Base-by-base conservation (phyloP, 2,888 invertebrate species). In the Gari tellinella region DNA sequence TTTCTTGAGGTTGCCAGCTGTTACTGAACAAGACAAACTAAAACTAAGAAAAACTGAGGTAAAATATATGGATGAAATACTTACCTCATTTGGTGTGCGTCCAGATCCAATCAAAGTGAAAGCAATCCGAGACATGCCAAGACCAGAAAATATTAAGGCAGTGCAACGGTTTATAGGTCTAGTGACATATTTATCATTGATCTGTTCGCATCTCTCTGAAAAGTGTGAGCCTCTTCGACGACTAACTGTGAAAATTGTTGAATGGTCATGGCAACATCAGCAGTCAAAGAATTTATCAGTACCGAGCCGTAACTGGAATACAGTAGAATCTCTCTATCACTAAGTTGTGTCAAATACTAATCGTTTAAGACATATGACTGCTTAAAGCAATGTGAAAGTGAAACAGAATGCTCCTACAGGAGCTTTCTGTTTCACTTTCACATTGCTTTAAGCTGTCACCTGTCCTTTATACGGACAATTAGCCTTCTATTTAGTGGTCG, bases 141-240 rank as follows among this genome's bases (percentile, higher is more conserved):
- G 21, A n/a, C 70, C 75, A 19, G 40, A n/a, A 8, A 68, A 81
- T 40, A 64, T 65, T 45, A 45, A 46, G 48, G 63, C 23, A 12
- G 72, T 74, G 7, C 60, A 58, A 45, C 15, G 77, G 10, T 40
- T 77, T 45, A 15, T 76, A 7, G 77, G 79, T 40, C 56, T 82
- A 17, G 78, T 82, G 38, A 72, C 58, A 15, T 83, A 80, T 52
- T 49, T 83, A 5, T 62, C 64, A 8, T 79, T 64, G 52, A 79
- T 82, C 45, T 52, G 81, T n/a, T 78, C 74, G 17, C 64, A 64
- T 8, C 56, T 81, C 3, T 74, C 72, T 40, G 72, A 77, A 37
- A 45, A 66, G 17, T 69, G 53, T 45, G 76, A 74, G 61, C 79
- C 79, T 17, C 51, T 82, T n/a, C 43, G 79, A 38, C 66, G 66